These are phyloP conservation scores for Anoura caudifer DNA, from an alignment of 2,113 vertebrate genomes.

Conservation along the genomic window DNA sequence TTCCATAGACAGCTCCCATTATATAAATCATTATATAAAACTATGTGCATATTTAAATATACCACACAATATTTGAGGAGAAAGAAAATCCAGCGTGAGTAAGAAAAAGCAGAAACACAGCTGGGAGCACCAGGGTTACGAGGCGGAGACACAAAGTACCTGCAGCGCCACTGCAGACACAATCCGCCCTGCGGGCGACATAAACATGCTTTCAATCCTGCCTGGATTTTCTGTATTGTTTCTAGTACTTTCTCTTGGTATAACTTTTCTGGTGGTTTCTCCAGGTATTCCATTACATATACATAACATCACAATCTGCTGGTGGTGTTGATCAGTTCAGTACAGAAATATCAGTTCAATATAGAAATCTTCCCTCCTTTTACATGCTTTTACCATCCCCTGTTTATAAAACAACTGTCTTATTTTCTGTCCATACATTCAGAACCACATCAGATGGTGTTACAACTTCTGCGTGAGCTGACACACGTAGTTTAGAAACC, in stretches of 20 bases:
- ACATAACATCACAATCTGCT: not conserved
- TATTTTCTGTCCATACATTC: not conserved
- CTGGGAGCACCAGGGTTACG: no score
- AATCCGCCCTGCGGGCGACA: not conserved
- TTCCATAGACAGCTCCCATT: not conserved
- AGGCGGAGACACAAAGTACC: no score
- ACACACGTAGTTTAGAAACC: not conserved
- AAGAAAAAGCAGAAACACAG: no score
- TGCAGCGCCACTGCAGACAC: not conserved
- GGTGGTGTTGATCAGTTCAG: not conserved
- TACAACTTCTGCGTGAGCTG: not conserved
- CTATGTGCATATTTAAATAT: no score
- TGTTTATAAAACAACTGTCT: not conserved
- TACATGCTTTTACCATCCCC: not conserved
- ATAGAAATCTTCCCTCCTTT: not conserved
- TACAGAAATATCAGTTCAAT: not conserved
- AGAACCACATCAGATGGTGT: not conserved
- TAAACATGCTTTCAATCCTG: not conserved
- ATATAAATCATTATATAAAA: not conserved
- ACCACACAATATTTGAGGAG: no score
- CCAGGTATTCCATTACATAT: not conserved
- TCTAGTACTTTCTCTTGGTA: not conserved
- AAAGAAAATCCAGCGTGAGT: no score
- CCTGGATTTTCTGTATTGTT: not conserved
- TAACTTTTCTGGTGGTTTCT: not conserved